Base-by-base conservation (phyloP, 2,113 vertebrate genomes). In the Oryzias curvinotus region DNA sequence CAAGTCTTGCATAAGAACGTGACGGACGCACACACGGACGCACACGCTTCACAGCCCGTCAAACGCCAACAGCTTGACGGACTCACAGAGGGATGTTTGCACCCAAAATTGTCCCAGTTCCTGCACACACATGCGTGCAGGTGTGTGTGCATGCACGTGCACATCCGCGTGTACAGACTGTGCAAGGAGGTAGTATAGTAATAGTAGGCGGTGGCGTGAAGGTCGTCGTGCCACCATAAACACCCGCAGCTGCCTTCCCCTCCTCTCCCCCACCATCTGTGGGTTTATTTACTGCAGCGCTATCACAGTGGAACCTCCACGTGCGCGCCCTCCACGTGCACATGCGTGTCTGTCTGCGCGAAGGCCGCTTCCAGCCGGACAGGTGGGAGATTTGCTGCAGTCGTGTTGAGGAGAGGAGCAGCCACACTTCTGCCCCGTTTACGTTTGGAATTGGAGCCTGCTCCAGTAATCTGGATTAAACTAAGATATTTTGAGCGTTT, bases 1-100 rank as follows among this genome's bases (percentile, higher is more conserved):
- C 80, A 83, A 85, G 16, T 18, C 78, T 83, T 81, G 75, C 72
- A 83, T 81, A 83, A 87, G 51, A 86, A 61, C 75, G 57, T 72
- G 73, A 78, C 80, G 78, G 73, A 71, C 60, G 68, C 56, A 68
- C 54, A 64, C 52, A 64, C 36, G 52, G n/a, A 25, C 53, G 18
- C 16, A 21, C 69, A 68, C 74, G 49, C 74, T 58, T 47, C 23
- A 46, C 72, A 62, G 55, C 75, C 77, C 62, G 63, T 79, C 70
- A 65, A 73, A 73, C 73, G 64, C 76, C 76, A 67, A 75, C 66
- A 53, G 60, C 65, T 66, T 57, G 62, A 54, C 59, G 66, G 58
- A 76, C 60, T 64, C 19, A 14, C 54, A 18, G 51, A 65, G 30
- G 65, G 85, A 59, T 57, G 62, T 25, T 43, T 18, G 50, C 4